Conservation (phyloP, 2,113 vertebrate genomes). For the Gorsachius goisagi region DNA sequence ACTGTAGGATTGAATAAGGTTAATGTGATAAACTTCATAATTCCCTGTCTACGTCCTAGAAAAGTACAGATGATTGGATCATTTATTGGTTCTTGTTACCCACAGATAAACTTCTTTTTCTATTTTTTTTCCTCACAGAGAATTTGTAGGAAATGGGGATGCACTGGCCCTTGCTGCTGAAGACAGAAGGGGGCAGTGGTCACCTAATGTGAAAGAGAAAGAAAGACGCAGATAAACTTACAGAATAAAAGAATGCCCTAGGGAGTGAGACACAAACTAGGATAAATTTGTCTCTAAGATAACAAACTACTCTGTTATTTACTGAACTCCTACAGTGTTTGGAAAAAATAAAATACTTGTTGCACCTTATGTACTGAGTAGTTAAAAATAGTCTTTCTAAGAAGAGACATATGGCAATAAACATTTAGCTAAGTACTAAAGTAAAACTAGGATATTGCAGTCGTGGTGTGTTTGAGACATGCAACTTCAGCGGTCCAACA, state of each 20-base stretch:
- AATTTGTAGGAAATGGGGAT: background rate
- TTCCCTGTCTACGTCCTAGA: background rate
- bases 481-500: background rate
- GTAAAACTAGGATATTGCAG: background rate
- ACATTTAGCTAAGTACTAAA: background rate
- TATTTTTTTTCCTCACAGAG: background rate
- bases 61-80: background rate
- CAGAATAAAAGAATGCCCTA: background rate
- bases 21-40: background rate
- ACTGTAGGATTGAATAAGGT: background rate
- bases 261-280: background rate
- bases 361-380: background rate
- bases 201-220: background rate
- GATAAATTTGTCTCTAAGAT: background rate
- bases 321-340: background rate
- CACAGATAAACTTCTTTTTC: background rate
- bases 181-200: background rate
- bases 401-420: background rate
- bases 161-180: background rate
- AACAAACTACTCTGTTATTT: constrained; percentile 1
- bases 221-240: background rate
- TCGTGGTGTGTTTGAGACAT: background rate
- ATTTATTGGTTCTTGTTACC: background rate
- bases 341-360: constrained; percentile 16
- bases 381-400: background rate